These are phyloP conservation scores for Mactra quadrangularis DNA, from an alignment of 1,140 invertebrate genomes.

Conservation along the genomic window DNA sequence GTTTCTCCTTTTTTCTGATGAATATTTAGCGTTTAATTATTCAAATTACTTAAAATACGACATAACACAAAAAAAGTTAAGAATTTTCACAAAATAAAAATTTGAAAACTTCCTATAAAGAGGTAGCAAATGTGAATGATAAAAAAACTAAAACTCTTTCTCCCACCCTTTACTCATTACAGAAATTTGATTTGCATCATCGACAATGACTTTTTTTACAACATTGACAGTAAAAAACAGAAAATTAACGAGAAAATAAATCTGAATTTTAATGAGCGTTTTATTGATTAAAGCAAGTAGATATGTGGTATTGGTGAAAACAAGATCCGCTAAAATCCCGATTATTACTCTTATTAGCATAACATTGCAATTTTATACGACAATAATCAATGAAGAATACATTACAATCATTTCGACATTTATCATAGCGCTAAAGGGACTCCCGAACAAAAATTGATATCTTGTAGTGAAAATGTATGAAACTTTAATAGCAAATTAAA, in stretches of 20 bases:
- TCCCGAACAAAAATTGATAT: constrained; percentile 9
- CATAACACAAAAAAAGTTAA: no score
- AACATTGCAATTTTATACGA: constrained; percentile 49
- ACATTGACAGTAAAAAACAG: no score
- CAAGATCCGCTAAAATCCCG: constrained; percentile 41
- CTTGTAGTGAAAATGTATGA: constrained; percentile 34
- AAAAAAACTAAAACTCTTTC: no score
- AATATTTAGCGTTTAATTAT: no score
- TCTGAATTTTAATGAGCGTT: constrained; percentile 40
- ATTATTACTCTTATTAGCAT: constrained; percentile 48
- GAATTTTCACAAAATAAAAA: no score
- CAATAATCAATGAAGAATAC: constrained; percentile 49
- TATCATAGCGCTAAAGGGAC: constrained; percentile 40
- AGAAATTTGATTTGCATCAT: no score
- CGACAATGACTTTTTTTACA: no score
- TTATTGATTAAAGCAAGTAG: constrained; percentile 31
- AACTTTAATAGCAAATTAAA: constrained; percentile 44
- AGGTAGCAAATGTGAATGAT: no score
- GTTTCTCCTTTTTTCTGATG: no score
- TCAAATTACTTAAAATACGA: no score
- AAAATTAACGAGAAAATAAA: constrained; percentile 58
- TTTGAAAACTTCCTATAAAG: no score
- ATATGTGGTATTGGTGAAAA: constrained; percentile 30
- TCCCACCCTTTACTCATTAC: no score
- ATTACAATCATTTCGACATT: constrained; percentile 55